phyloP scores from a whole-genome alignment of 2,797 vertebrate genomes.

The Cynodonichthys magdalenae region DNA sequence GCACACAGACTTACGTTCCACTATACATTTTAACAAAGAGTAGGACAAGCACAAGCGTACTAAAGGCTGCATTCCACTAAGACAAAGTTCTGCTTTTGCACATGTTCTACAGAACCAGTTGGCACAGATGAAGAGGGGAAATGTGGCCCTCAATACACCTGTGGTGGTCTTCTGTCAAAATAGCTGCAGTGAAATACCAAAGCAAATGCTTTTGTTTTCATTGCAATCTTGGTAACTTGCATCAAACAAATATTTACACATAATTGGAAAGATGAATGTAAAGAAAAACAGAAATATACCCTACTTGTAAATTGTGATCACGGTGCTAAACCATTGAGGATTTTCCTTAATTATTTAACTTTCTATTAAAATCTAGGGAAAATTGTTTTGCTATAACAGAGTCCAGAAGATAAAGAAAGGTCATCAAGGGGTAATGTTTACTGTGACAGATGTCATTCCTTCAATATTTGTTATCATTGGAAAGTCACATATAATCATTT shows the following conservation, averaged over 20 bases:
- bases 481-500: background rate
- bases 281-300: background rate
- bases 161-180: no score
- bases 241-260: no score
- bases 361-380: constrained; percentile 44
- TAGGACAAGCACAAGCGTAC: background rate
- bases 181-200: no score
- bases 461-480: background rate
- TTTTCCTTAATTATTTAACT: constrained; percentile 15
- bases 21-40: background rate
- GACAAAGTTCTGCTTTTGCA: background rate
- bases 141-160: no score
- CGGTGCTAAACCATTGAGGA: background rate
- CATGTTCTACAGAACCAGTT: background rate
- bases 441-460: constrained; percentile 14
- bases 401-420: constrained; percentile 46
- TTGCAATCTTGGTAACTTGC: no score
- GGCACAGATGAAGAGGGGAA: background rate
- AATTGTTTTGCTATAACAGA: constrained; percentile 44
- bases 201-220: no score
- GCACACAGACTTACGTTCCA: no score
- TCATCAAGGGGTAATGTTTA: no score
- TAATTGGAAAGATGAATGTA: background rate
- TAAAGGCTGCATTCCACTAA: background rate
- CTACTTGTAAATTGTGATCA: background rate